A percentile compares a stretch with the other conserved stretches of the same genome.
These are phyloP conservation scores for Cynopterus sphinx DNA, from an alignment of 2,797 vertebrate species.

Conservation along the genomic window DNA sequence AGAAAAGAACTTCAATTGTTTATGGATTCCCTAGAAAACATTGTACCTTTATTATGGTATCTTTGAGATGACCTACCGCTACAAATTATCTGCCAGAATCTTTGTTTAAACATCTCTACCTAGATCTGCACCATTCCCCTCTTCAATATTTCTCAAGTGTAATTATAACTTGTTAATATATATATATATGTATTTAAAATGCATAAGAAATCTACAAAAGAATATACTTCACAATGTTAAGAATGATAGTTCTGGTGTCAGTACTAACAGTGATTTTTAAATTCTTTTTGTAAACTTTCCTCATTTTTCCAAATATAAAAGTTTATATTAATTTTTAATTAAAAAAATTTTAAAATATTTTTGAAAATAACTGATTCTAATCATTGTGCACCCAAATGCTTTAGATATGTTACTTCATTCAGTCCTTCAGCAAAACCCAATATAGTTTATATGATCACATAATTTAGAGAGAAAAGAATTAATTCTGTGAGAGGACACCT, in stretches of 20 bases:
- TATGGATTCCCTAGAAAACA: background rate
- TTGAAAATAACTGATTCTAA: background rate
- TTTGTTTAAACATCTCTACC: background rate
- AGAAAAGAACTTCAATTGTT: background rate
- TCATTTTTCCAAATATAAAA: background rate
- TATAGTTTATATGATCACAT: background rate
- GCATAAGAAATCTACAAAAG: background rate
- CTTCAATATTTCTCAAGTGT: background rate
- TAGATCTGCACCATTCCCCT: background rate
- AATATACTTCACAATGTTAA: background rate
- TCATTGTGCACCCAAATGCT: background rate
- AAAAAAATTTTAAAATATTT: background rate
- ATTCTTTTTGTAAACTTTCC: background rate
- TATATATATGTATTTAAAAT: background rate
- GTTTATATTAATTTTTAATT: background rate
- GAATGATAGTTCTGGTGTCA: background rate
- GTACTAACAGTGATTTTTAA: background rate
- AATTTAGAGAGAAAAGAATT: constrained; percentile 1
- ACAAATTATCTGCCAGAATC: background rate
- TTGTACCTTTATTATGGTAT: background rate
- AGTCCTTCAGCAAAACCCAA: constrained; percentile 10
- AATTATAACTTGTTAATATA: background rate
- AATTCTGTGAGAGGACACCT: background rate
- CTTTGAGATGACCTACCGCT: background rate
- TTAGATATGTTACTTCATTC: background rate